Evolutionary conservation across 2,888 invertebrate genomes (phyloP).

Genomic region (Himalopsyche japonica): DNA sequence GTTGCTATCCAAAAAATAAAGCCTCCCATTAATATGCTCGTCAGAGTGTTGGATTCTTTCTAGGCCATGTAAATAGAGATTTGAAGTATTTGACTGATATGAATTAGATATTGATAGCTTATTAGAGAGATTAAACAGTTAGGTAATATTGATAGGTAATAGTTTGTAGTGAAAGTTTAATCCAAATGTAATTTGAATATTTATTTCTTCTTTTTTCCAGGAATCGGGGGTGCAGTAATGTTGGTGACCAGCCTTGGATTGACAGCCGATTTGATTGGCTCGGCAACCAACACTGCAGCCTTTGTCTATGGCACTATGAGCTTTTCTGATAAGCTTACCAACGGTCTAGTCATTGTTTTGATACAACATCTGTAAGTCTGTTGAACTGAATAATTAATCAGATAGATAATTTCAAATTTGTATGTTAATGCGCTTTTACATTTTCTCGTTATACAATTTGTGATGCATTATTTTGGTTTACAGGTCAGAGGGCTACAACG

Average conservation of each 20-base stretch:
- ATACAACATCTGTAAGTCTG: constrained; percentile 75
- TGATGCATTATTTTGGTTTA: constrained; percentile 25
- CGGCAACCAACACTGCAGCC: constrained; percentile 81
- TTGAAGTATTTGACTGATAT: too few species aligned
- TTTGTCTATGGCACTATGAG: constrained; percentile 94
- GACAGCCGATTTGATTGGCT: constrained; percentile 85
- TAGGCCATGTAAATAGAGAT: too few species aligned
- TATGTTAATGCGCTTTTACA: background rate
- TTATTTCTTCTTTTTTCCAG: constrained; percentile 48
- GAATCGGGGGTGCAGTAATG: constrained; percentile 81
- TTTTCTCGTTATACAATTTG: background rate
- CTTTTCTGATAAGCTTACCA: constrained; percentile 87
- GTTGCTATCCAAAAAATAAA: too few species aligned
- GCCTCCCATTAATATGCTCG: too few species aligned
- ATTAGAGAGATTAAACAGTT: too few species aligned
- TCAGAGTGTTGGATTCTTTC: too few species aligned
- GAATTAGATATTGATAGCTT: too few species aligned
- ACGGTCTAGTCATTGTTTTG: constrained; percentile 80
- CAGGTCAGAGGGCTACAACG: constrained; percentile 50
- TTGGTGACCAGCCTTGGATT: constrained; percentile 84
- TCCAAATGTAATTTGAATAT: background rate
- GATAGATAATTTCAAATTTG: background rate
- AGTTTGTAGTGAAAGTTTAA: too few species aligned
- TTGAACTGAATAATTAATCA: background rate
- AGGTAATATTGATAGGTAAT: too few species aligned